Evolutionary conservation across 2,888 invertebrate genomes (phyloP), one percentile per base, ranked within the genome.

Genomic region (Erebia ligea): DNA sequence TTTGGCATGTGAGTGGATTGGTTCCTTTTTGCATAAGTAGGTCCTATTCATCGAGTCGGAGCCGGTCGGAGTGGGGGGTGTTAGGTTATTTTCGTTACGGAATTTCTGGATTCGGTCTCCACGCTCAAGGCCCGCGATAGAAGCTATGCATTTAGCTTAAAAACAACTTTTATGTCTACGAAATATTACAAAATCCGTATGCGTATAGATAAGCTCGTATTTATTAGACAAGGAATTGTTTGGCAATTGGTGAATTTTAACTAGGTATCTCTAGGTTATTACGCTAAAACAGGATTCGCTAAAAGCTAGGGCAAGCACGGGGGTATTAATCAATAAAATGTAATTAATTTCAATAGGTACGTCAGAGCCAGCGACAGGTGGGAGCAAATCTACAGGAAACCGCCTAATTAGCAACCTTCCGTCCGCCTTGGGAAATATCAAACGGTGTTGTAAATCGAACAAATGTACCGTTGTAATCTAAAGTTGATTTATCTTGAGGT

Each of bases 381-480:
- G 86, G 82, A 79, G 78, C 87, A 89, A 92, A 91, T 92, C 87
- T 90, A 91, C 88, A 91, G 92, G 92, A 92, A 92, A 90, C 81
- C 72, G 81, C 77, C 83, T 88, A 86, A 87, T 88, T 87, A 89
- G 77, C 79, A 79, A 79, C 83, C 84, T 82, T 82, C 82, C 84
- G 79, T 76, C 78, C 78, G 72, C 73, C 72, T 71, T 67, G 72
- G 79, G 80, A 78, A 80, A 81, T 78, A 79, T 78, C 78, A 72
- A 79, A 77, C 80, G 81, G 81, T 80, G 81, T 80, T 79, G 77
- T 76, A 79, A 81, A 81, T 78, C 75, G 75, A 80, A 82, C 81
- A 83, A 85, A 87, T 85, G 78, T 85, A 84, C 83, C 84, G 84
- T 82, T 81, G 74, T 72, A 71, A 71, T 75, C 66, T 72, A 59